Conservation (phyloP, 2,797 vertebrate genomes). For the Centroberyx gerrardi region DNA sequence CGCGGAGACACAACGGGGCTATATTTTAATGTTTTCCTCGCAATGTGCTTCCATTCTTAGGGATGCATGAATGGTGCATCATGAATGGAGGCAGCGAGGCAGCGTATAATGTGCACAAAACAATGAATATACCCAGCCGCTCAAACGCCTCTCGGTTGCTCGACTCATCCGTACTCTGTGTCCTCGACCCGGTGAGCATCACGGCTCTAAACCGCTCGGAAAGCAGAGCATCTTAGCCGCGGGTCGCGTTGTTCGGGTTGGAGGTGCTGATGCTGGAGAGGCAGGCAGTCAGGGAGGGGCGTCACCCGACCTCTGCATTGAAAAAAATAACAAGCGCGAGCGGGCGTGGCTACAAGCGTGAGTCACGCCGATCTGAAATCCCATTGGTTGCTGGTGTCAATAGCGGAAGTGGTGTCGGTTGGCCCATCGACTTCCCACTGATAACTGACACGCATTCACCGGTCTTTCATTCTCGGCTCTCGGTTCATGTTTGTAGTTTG, state of each 20-base stretch:
- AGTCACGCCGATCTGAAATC: slow-evolving; percentile 26
- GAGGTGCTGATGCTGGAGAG: slow-evolving; percentile 86
- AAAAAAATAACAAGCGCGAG: slow-evolving; percentile 69
- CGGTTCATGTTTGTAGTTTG: slow-evolving; percentile 28
- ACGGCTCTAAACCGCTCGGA: slow-evolving; percentile 12
- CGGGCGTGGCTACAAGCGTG: slow-evolving; percentile 38
- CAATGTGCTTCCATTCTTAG: slow-evolving; percentile 68
- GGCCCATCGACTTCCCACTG: slow-evolving; percentile 48
- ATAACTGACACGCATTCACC: slow-evolving; percentile 78
- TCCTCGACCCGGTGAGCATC: slow-evolving; percentile 29
- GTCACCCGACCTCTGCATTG: slow-evolving; percentile 79
- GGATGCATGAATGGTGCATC: slow-evolving; percentile 80
- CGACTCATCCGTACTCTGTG: background rate
- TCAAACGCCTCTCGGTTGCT: slow-evolving; percentile 15
- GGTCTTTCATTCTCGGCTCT: slow-evolving; percentile 28
- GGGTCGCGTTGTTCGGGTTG: slow-evolving; percentile 69
- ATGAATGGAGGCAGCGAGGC: slow-evolving; percentile 75
- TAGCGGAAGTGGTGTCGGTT: slow-evolving; percentile 77
- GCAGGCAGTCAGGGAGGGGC: slow-evolving; percentile 72
- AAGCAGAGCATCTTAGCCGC: slow-evolving; percentile 69
- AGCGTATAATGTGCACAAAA: slow-evolving; percentile 48
- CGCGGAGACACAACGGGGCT: slow-evolving; percentile 20
- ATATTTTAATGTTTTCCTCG: slow-evolving; percentile 60
- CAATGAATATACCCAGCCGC: slow-evolving; percentile 30
- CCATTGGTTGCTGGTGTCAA: slow-evolving; percentile 74